Evolutionary conservation across 2,113 vertebrate species (phyloP), one percentile per base, ranked within the genome.

Genomic region (Nematolebias whitei): DNA sequence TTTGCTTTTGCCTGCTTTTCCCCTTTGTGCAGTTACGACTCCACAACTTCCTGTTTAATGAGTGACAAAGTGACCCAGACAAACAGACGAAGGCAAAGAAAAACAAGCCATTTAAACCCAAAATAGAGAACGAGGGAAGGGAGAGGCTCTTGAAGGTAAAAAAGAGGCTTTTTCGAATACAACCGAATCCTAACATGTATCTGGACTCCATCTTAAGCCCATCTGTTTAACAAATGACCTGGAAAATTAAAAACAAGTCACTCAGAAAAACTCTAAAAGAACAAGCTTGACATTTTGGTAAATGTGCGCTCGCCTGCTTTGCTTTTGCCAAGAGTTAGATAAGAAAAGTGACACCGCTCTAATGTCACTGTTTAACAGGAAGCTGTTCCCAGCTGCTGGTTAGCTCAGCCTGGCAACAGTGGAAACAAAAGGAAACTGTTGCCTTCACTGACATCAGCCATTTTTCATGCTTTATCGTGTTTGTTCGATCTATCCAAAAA

Each of bases 21-120:
- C 55, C 53, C 63, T 68, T 72, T 73, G 56, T 65, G 63, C 79
- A 72, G 54, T 75, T 62, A 29, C 43, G 63, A 40, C 64, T 68
- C 54, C 75, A 68, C 68, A 74, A 60, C 82, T 71, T 85, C 79
- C 85, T 74, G 58, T 58, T 29, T 44, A 48, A 64, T 76, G 67
- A 83, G 48, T 70, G 77, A 82, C 65, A 70, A 73, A 84, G 60
- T 59, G 44, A n/a, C 52, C 48, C 35, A 63, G 68, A 56, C 29
- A 39, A 72, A 57, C 32, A 38, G 35, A 20, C n/a, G 9, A n/a
- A 35, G 15, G 48, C 43, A 56, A 24, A 49, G 20, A 52, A 50
- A 70, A 59, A 41, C 26, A 55, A 50, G 38, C n/a, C 15, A 20
- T 78, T 63, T 57, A 26, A 63, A 61, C 16, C 19, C 32, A 69